A percentile compares a stretch with the other conserved stretches of the same genome.
Evolutionary conservation across 2,113 vertebrate genomes (phyloP).

Genomic region (Alouatta palliata): DNA sequence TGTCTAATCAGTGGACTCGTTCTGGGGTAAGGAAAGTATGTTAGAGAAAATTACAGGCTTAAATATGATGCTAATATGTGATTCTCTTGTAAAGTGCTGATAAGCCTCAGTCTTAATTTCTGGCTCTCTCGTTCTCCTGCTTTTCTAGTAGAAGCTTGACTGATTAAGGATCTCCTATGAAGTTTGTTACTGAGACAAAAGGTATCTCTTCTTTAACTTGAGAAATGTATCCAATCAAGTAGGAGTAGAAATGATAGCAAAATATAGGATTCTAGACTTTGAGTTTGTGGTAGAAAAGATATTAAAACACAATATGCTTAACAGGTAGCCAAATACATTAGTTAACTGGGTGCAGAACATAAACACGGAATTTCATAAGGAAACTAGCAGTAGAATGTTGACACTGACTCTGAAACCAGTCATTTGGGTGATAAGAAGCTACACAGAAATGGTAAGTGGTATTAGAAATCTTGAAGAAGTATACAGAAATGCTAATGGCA

Average conservation of each 20-base stretch:
- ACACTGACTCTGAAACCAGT: neutral
- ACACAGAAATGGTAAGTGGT: neutral
- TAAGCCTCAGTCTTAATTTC: neutral
- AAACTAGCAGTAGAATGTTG: neutral
- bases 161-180: constrained; percentile 2
- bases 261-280: neutral
- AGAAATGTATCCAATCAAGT: neutral
- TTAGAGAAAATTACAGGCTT: neutral
- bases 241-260: neutral
- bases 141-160: neutral
- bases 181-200: neutral
- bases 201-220: neutral
- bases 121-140: neutral
- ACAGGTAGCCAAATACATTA: neutral
- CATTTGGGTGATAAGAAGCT: neutral
- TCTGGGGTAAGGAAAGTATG: neutral
- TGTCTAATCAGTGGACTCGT: neutral
- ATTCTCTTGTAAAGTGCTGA: neutral
- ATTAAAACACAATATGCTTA: neutral
- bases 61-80: no score
- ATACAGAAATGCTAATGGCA: neutral
- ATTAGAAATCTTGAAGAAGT: neutral
- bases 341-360: neutral
- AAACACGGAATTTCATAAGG: neutral
- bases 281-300: neutral